phyloP scores from a whole-genome alignment of 2,888 invertebrate genomes.

The Drosophila leonis region DNA sequence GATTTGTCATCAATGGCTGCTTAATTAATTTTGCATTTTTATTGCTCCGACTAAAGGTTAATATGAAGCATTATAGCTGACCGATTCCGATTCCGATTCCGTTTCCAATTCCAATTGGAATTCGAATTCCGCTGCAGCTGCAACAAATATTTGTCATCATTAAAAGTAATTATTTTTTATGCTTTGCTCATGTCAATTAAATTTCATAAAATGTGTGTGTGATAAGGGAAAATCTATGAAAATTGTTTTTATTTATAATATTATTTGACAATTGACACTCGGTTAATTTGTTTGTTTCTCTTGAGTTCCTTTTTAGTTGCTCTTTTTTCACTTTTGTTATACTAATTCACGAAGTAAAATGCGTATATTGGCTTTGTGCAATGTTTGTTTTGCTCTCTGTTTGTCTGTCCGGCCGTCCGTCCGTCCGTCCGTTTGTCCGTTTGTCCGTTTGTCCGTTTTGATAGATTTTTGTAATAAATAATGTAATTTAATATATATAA shows the following conservation, averaged over 20 bases:
- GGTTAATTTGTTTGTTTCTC: no score
- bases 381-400: no score
- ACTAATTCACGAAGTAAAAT: no score
- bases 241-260: slow-evolving; percentile 1
- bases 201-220: not conserved
- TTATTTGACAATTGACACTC: not conserved
- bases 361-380: no score
- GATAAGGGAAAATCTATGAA: not conserved
- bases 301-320: not conserved
- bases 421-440: no score
- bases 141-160: not conserved
- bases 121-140: not conserved
- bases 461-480: not conserved
- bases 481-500: no score
- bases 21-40: slow-evolving; percentile 30
- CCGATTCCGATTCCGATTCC: not conserved
- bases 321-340: not conserved
- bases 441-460: not conserved
- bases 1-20: slow-evolving; percentile 16
- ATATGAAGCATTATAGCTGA: slow-evolving; percentile 15
- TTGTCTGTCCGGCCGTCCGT: no score
- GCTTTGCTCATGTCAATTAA: slow-evolving; percentile 5
- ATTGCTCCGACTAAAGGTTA: slow-evolving; percentile 7
- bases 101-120: not conserved
- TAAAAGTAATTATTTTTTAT: no score